Base-by-base conservation (phyloP, 2,888 invertebrate species). In the Allolobophora icterica region DNA sequence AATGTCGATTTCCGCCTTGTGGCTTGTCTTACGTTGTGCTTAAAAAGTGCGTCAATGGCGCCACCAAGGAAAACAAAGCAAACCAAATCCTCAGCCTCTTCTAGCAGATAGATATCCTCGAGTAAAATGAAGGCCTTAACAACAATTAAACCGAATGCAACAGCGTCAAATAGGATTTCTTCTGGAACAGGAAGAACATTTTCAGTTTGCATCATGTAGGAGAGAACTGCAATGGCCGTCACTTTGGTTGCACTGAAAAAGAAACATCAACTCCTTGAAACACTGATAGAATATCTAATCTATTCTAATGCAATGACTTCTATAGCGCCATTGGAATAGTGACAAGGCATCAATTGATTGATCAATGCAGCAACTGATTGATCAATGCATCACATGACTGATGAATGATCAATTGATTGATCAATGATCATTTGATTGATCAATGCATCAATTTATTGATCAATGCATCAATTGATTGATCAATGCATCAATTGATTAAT, bases 61-160 rank as follows among this genome's bases (percentile, higher is more conserved):
- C 71, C 71, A 71, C 71, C 71, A 30, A 71, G 71, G n/a, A 71
- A 71, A n/a, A 71, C n/a, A 71, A n/a, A 71, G 71, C 71, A n/a
- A 30, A 71, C 4, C 2, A 71, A n/a, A 13, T 71, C 8, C 71
- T 71, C 71, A 6, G 11, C 30, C 1, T 30, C 5, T n/a, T 30
- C 71, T 0, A 71, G n/a, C 71, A n/a, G 71, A n/a, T 71, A 71
- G 8, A 1, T n/a, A 71, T 71, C n/a, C 11, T 71, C 8, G 8
- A 71, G 71, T n/a, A 71, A 71, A 71, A 11, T 13, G 30, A 71
- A 30, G 0, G n/a, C 71, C n/a, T 3, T 30, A n/a, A 71, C n/a
- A 30, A n/a, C 71, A 71, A 71, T 71, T 30, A 71, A n/a, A 71
- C 71, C 3, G n/a, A 71, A 71, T n/a, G 71, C 71, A 8, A 71